Percentiles rank a stretch among this genome's conserved stretches.
Conservation (phyloP, 2,797 vertebrate genomes). For the Oreochromis grahami region DNA sequence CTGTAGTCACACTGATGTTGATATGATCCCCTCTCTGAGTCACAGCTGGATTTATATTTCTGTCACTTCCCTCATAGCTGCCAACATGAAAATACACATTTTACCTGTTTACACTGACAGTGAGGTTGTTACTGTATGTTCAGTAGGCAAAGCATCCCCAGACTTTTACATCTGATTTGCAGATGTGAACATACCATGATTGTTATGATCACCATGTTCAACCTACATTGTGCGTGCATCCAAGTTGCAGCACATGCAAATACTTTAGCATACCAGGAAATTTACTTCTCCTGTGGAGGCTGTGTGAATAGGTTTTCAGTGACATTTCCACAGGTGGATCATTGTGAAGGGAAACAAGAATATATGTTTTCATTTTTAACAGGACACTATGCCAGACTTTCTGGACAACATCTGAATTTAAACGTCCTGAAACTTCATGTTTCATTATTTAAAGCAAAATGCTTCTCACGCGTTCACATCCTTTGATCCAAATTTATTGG, state of each 20-base stretch:
- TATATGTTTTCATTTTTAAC: background rate
- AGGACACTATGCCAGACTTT: background rate
- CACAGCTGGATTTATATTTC: background rate
- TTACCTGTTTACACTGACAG: background rate
- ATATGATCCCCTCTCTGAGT: background rate
- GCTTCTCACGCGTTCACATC: background rate
- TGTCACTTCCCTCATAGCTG: rapidly evolving
- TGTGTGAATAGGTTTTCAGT: background rate
- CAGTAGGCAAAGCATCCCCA: rapidly evolving
- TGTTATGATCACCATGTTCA: background rate
- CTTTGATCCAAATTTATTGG: constrained; percentile 75
- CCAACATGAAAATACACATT: background rate
- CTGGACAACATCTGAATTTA: background rate
- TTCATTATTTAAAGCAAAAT: constrained; percentile 2
- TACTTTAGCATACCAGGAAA: background rate
- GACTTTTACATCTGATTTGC: background rate
- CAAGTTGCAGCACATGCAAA: background rate
- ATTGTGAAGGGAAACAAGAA: background rate
- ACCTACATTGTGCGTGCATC: rapidly evolving
- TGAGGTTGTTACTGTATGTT: background rate
- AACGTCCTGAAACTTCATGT: background rate
- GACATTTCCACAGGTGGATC: background rate
- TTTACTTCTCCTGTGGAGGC: background rate
- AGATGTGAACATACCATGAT: rapidly evolving
- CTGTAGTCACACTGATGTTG: background rate